These are phyloP conservation scores for Phasianus colchicus DNA, from an alignment of 2,113 vertebrate genomes.

Conservation along the genomic window DNA sequence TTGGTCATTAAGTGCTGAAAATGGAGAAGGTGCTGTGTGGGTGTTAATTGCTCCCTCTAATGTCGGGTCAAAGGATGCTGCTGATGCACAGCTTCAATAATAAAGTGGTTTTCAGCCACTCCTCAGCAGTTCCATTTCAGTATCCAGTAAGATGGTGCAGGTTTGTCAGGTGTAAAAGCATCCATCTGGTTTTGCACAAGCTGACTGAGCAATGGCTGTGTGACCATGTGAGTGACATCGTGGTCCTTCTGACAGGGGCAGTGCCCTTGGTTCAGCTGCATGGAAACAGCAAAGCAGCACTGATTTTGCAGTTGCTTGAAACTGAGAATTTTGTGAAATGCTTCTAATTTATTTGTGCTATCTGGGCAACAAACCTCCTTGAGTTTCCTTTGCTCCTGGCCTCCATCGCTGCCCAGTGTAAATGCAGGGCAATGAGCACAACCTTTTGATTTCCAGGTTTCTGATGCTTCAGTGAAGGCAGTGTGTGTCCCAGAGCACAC, in stretches of 20 bases:
- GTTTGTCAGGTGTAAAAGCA: accelerated
- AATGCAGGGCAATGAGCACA: neutral
- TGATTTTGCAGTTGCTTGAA: neutral
- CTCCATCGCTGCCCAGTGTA: neutral
- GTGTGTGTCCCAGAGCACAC: accelerated
- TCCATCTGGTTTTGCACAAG: neutral
- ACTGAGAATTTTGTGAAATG: neutral
- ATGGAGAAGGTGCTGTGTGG: accelerated
- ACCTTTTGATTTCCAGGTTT: neutral
- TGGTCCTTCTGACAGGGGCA: accelerated
- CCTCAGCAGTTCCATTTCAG: neutral
- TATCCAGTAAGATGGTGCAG: neutral
- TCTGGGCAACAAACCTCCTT: neutral
- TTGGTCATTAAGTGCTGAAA: neutral
- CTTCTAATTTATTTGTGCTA: neutral
- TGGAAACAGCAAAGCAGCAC: accelerated
- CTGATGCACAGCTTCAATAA: neutral
- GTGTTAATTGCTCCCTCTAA: neutral
- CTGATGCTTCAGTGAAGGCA: neutral
- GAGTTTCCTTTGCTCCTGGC: neutral
- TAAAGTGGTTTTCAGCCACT: neutral
- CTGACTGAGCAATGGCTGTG: neutral
- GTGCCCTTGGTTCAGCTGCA: accelerated
- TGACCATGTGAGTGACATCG: accelerated
- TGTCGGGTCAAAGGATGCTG: neutral